Base-by-base conservation (phyloP, 2,797 vertebrate genomes). In the Melanotaenia trifasciata region DNA sequence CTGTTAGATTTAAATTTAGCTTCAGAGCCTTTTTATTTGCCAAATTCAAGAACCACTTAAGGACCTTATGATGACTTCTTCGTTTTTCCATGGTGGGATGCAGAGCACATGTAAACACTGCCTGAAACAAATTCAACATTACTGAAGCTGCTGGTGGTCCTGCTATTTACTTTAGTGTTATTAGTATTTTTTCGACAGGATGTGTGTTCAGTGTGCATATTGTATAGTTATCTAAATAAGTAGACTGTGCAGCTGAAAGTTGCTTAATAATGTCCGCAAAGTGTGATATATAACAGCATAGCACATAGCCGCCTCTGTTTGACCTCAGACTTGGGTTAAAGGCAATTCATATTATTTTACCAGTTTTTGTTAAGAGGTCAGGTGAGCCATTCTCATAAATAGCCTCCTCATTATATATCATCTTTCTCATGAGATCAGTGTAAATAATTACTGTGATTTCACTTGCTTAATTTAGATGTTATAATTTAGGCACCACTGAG, bases 101-200 rank as follows among this genome's bases (percentile, higher is more conserved):
- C 63, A 78, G 78, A 50, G 53, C 81, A 84, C 66, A 22, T 70
- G 77, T 89, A 90, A 90, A 92, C 85, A 91, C 67, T 73, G 70
- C 51, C 35, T 86, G 72, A 69, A 74, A 89, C 79, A 78, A 76
- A 83, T 82, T 72, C 64, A 70, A 68, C 76, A 64, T 20, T 79
- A 74, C 72, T 66, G 81, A 85, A 83, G 70, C 81, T 80, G 83
- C 86, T 86, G 85, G 89, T 90, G 91, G 92, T 89, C 84, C 63
- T n/a, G 20, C 61, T 88, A 79, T 90, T 90, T 88, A 87, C 79
- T 77, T 64, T 40, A 51, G 28, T 65, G 33, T 72, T 81, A 74
- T 64, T 67, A 28, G 45, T 64, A 65, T 75, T 69, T 73, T 12
- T 67, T 70, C 68, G 73, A 54, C 63, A 22, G 69, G 58, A 70